phyloP scores from a whole-genome alignment of 2,113 vertebrate species.

The Melanocharis versteri region DNA sequence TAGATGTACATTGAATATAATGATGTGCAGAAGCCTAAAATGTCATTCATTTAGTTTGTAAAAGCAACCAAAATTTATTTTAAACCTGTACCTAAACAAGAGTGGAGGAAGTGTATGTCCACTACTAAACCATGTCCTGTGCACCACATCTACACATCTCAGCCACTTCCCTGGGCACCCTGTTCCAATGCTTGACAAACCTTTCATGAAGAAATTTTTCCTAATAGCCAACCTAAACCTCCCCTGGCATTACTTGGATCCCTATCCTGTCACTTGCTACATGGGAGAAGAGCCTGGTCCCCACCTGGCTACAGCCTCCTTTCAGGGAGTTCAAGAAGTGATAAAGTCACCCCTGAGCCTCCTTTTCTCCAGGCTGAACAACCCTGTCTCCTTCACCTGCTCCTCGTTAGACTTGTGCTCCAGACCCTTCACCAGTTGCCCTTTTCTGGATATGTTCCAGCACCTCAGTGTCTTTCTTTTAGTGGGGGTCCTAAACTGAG shows the following conservation, averaged over 20 bases:
- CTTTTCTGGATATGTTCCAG: neutral
- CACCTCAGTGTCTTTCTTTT: neutral
- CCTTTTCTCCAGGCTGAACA: neutral
- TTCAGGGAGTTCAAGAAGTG: neutral
- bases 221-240: neutral
- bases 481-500: neutral
- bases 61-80: neutral
- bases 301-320: rapidly evolving
- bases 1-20: neutral
- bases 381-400: neutral
- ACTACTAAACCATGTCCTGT: neutral
- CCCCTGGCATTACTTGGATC: neutral
- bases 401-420: neutral
- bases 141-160: neutral
- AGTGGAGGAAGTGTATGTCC: neutral
- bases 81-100: neutral
- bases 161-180: neutral
- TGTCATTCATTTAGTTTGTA: neutral
- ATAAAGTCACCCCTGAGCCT: neutral
- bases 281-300: neutral
- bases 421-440: neutral
- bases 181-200: neutral
- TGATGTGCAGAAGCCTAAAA: neutral
- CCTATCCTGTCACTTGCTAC: neutral
- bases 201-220: neutral